These are phyloP conservation scores for Eremophila alpestris DNA, from an alignment of 2,797 vertebrate genomes.

Conservation along the genomic window DNA sequence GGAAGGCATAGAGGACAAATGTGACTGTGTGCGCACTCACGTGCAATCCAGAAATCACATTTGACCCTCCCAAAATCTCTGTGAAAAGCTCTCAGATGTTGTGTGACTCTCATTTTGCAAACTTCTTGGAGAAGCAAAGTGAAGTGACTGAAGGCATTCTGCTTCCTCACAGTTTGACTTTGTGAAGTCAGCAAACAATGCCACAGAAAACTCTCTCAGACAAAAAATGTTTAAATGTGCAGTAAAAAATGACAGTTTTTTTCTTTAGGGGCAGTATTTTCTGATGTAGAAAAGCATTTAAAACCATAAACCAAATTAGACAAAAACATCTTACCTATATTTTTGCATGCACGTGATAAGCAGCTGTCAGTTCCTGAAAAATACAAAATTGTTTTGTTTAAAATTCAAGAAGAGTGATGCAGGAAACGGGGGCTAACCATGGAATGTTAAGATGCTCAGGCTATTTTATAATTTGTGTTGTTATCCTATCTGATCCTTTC, in stretches of 20 bases:
- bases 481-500: neutral
- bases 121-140: neutral
- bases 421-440: neutral
- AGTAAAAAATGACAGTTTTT: neutral
- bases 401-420: neutral
- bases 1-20: neutral
- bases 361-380: conserved; percentile 59
- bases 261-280: neutral
- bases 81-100: neutral
- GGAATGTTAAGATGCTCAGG: neutral
- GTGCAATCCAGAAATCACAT: neutral
- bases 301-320: neutral
- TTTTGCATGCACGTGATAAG: neutral
- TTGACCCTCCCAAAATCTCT: neutral
- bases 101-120: neutral
- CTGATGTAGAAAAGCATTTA: neutral
- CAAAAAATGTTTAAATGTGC: neutral
- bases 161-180: neutral
- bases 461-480: neutral
- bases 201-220: neutral
- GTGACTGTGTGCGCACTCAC: neutral
- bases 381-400: conserved; percentile 34
- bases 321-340: conserved; percentile 42
- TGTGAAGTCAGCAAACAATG: neutral
- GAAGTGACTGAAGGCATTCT: neutral